Conservation (phyloP, 2,113 vertebrate genomes). For the Chiloscyllium plagiosum region DNA sequence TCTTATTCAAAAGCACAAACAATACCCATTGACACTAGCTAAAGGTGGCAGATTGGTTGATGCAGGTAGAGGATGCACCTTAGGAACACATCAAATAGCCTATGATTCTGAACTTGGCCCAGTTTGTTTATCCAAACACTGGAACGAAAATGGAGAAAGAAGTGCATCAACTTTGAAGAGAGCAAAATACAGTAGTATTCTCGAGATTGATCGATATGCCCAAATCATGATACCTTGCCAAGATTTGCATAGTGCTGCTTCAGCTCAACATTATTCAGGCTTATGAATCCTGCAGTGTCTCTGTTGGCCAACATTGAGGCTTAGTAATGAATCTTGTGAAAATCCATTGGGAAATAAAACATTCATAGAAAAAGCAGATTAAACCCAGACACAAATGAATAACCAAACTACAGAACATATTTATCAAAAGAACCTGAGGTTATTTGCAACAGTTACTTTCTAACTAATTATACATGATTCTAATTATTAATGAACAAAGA, state of each 20-base stretch:
- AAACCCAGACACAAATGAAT: background rate
- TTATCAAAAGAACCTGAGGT: background rate
- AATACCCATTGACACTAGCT: background rate
- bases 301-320: background rate
- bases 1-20: background rate
- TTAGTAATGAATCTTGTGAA: background rate
- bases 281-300: background rate
- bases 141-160: background rate
- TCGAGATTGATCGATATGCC: background rate
- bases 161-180: background rate
- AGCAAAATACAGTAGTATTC: background rate
- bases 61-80: background rate
- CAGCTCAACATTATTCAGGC: background rate
- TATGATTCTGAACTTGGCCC: background rate
- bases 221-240: background rate
- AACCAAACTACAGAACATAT: background rate
- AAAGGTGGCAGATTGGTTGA: background rate
- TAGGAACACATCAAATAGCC: background rate
- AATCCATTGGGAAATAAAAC: constrained; percentile 28
- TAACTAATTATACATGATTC: constrained; percentile 8
- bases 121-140: background rate
- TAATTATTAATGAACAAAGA: background rate
- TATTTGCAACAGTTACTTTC: constrained; percentile 26
- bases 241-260: background rate
- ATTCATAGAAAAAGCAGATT: background rate